Base-by-base conservation (phyloP, 2,888 invertebrate species). In the Atrina japonica region DNA sequence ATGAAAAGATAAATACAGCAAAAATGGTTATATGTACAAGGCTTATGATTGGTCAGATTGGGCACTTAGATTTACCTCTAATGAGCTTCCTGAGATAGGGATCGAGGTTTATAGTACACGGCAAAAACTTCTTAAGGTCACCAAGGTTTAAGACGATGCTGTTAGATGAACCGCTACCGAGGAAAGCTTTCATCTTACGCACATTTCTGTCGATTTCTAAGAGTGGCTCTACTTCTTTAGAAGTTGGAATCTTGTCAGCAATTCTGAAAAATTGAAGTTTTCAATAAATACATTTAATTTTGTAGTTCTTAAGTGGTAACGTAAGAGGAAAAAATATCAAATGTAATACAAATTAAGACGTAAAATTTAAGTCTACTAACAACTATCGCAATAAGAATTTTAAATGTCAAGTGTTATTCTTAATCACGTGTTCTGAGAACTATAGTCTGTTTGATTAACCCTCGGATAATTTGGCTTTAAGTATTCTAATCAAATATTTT, bases 61-160 rank as follows among this genome's bases (percentile, higher is more conserved):
- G n/a, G n/a, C n/a, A n/a, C n/a, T n/a, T n/a, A n/a, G n/a, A n/a
- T 77, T 86, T 90, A 96, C 96, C 98, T 93, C 97, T 96, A 70
- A 99, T 97, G 66, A 97, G 95, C 92, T 99, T 99, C 89, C 97
- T 95, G 73, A 99, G 94, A 89, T 98, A 99, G 0, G 99, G 99
- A 92, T 99, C 99, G 66, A 99, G 92, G 91, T 99, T 99, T 85
- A 98, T 98, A 18, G 99, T 98, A 90, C 99, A 99, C 0, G 99
- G 98, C 73, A 99, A 92, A 91, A 99, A 99, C 86, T 97, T 95
- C 89, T 97, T 96, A 87, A 99, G 83, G 77, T 92, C 92, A 18
- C 86, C 90, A n/a, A 92, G 90, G n/a, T 89, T 91, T 27, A 92
- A 84, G 66, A 88, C 76, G 1, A 89, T 89, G 18, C 82, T 86